Base-by-base conservation (phyloP, 2,797 vertebrate species). In the Tokudaia tokunoshimensis region DNA sequence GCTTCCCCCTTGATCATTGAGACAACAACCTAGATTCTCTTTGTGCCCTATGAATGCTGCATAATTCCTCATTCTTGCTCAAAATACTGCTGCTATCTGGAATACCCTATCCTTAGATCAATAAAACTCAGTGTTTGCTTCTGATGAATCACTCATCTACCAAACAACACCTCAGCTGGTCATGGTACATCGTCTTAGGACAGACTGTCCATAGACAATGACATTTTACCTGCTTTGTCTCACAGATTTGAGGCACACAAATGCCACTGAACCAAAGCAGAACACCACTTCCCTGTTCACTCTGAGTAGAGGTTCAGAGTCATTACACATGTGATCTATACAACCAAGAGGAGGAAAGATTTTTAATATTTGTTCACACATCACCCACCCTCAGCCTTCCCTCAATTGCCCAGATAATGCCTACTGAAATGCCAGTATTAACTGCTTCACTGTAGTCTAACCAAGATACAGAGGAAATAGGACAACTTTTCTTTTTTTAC, bases 21-120 rank as follows among this genome's bases (percentile, higher is more conserved):
- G 75, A 19, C 26, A 8, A 2, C 12, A 19, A 47, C 82, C 92
- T 55, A 4, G 17, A 31, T 72, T 82, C 63, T 70, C 70, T 72
- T 17, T 65, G 57, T 37, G 2, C 0, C 37, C 52, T 13, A 34
- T 41, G 37, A 12, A 44, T 0, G 0, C 70, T 37, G 0, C 0
- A 63, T 5, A 3, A 52, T 44, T 85, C 26, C 17, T 55, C 3
- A 7, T 63, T 10, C 59, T 55, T n/a, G 37, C 55, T 52, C 79
- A 83, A 65, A 37, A 17, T 31, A 76, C 72, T 20, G 3, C 29
- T 0, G 3, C 22, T 31, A 52, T 47, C 82, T 24, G 76, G 12
- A 1, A 15, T 2, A 37, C n/a, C 29, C 0, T 17, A 9, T 50
- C 29, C 31, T 90, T 20, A 26, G 14, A 87, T 87, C 93, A 70